These are phyloP conservation scores for Trichoplusia ni DNA, from an alignment of 1,140 invertebrate species.

Conservation along the genomic window DNA sequence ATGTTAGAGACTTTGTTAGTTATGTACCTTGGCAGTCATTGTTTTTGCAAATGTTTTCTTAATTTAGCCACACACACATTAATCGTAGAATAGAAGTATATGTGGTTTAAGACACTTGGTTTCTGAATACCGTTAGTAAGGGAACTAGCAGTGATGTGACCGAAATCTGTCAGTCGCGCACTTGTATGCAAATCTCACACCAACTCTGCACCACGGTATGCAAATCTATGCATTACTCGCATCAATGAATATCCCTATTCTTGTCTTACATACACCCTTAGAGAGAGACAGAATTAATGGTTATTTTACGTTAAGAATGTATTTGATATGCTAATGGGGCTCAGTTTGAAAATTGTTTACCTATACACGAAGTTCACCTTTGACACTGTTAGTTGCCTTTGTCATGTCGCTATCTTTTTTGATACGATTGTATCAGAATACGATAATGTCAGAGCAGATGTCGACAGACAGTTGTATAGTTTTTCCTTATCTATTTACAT, in stretches of 20 bases:
- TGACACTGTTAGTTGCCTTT: conserved; percentile 38
- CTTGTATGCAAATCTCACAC: conserved; percentile 35
- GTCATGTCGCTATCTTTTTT: conserved; percentile 29
- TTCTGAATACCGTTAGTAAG: conserved; percentile 26
- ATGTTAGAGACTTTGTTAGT: not conserved
- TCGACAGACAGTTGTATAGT: conserved; percentile 9
- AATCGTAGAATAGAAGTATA: too few relatives aligned
- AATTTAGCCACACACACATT: too few relatives aligned
- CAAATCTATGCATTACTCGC: conserved; percentile 32
- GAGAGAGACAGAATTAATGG: conserved; percentile 6
- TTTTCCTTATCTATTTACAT: conserved; percentile 21
- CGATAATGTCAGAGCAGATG: conserved; percentile 23
- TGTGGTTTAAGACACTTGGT: too few relatives aligned
- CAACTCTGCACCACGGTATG: conserved; percentile 17
- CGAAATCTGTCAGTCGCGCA: conserved; percentile 40
- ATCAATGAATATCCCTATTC: conserved; percentile 21
- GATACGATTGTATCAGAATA: conserved; percentile 33
- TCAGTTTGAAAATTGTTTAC: conserved; percentile 29
- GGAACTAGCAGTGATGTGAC: conserved; percentile 32
- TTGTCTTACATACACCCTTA: not conserved
- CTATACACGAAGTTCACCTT: conserved; percentile 42
- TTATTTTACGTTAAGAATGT: conserved; percentile 15
- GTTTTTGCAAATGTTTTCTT: too few relatives aligned
- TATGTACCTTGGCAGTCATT: too few relatives aligned
- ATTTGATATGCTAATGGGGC: conserved; percentile 33